These are phyloP conservation scores for Orientallactaga bullata DNA, from an alignment of 2,113 vertebrate species.

Conservation along the genomic window DNA sequence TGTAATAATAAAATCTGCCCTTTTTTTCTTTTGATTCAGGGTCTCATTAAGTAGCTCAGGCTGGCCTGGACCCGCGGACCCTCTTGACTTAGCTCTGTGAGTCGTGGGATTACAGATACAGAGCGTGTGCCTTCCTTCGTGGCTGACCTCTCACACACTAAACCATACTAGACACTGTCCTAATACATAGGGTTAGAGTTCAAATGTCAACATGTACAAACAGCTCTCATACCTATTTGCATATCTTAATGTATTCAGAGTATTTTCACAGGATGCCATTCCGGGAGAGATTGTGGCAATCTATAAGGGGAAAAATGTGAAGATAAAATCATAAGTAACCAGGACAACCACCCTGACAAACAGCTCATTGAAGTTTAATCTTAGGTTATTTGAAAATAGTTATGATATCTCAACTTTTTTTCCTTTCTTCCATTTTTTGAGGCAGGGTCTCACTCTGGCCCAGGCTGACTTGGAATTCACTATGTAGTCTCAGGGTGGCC, in stretches of 20 bases:
- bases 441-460: no score
- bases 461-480: no score
- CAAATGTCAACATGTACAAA: conserved; percentile 59
- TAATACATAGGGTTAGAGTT: conserved; percentile 13
- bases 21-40: not conserved
- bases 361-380: conserved; percentile 9
- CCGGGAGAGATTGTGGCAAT: conserved; percentile 99
- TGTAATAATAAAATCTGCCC: not conserved
- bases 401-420: no score
- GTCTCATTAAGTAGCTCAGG: not conserved
- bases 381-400: conserved; percentile 54
- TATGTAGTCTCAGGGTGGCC: no score
- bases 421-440: no score
- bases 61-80: not conserved
- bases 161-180: not conserved
- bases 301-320: conserved; percentile 83
- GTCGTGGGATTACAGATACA: not conserved
- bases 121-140: not conserved
- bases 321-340: conserved; percentile 20
- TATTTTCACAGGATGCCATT: conserved; percentile 99
- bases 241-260: conserved; percentile 97
- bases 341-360: conserved; percentile 26
- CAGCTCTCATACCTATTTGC: conserved; percentile 94
- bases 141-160: not conserved
- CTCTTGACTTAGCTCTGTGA: not conserved